Evolutionary conservation across 2,113 vertebrate species (phyloP).

Genomic region (rat (Rattus norvegicus)): DNA sequence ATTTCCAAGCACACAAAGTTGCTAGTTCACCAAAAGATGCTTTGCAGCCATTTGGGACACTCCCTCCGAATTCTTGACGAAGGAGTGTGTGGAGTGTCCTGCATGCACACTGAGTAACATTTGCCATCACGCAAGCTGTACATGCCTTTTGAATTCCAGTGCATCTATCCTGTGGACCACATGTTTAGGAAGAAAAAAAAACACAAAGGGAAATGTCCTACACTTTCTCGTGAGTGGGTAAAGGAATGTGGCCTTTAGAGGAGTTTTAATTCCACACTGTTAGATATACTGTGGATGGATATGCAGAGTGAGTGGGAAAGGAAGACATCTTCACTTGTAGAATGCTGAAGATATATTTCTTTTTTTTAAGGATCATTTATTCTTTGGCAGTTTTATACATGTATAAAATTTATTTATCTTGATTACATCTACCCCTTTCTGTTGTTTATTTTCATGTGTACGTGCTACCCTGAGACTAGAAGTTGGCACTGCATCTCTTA

Average conservation of each 20-base stretch:
- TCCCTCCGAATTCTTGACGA: conserved; percentile 68
- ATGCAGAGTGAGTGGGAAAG: neutral
- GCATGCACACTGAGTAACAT: neutral
- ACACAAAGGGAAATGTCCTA: neutral
- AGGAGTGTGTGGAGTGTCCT: neutral
- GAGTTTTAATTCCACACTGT: neutral
- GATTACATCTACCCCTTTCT: neutral
- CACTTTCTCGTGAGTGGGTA: neutral
- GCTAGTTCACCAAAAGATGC: neutral
- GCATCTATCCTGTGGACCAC: neutral
- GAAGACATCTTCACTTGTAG: neutral
- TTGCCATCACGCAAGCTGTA: conserved; percentile 3
- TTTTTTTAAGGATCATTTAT: neutral
- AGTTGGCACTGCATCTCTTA: neutral
- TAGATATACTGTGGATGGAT: neutral
- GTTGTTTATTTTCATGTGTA: no score
- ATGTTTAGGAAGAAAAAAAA: neutral
- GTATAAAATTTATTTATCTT: neutral
- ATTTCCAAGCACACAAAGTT: neutral
- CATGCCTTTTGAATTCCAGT: conserved; percentile 73
- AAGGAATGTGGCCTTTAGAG: neutral
- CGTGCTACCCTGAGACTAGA: neutral
- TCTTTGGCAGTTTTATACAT: neutral
- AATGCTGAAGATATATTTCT: neutral
- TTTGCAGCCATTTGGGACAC: conserved; percentile 56